Evolutionary conservation across 2,113 vertebrate genomes (phyloP).

Genomic region (Caranx ignobilis): DNA sequence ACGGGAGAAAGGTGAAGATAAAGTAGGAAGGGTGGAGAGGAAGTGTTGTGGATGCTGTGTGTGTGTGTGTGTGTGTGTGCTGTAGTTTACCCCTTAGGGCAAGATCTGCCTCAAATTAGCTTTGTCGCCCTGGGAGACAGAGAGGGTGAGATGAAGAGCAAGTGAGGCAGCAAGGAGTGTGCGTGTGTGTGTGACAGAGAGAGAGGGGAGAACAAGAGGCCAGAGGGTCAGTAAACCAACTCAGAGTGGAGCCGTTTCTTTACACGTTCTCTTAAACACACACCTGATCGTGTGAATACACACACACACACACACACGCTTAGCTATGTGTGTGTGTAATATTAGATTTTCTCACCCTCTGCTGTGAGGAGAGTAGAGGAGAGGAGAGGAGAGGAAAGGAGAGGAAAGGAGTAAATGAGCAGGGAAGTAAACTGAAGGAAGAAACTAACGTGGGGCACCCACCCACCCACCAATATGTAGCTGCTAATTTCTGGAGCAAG

Average conservation of each 20-base stretch:
- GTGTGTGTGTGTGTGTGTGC: constrained; percentile 30
- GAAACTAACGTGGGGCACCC: constrained; percentile 55
- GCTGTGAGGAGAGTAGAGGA: background rate
- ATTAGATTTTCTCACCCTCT: constrained; percentile 28
- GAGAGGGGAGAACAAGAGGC: constrained; percentile 49
- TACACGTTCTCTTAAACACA: constrained; percentile 57
- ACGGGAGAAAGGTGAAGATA: constrained; percentile 73
- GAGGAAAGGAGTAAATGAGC: constrained; percentile 40
- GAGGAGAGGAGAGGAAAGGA: background rate
- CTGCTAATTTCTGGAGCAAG: constrained; percentile 79
- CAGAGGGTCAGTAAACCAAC: constrained; percentile 76
- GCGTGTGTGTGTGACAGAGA: constrained; percentile 30
- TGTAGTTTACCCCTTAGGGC: constrained; percentile 80
- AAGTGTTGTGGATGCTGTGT: constrained; percentile 29
- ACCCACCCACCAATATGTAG: constrained; percentile 78
- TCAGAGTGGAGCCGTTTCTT: constrained; percentile 61
- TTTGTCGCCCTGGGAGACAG: constrained; percentile 80
- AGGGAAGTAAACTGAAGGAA: constrained; percentile 45
- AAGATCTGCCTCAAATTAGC: constrained; percentile 85
- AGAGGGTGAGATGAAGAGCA: constrained; percentile 71
- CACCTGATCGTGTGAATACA: constrained; percentile 43
- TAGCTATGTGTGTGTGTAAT: constrained; percentile 3
- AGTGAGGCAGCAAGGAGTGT: constrained; percentile 60
- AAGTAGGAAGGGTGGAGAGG: constrained; percentile 58
- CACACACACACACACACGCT: constrained; percentile 30